Evolutionary conservation across 2,888 invertebrate species (phyloP).

Genomic region (Electrophaes corylata): DNA sequence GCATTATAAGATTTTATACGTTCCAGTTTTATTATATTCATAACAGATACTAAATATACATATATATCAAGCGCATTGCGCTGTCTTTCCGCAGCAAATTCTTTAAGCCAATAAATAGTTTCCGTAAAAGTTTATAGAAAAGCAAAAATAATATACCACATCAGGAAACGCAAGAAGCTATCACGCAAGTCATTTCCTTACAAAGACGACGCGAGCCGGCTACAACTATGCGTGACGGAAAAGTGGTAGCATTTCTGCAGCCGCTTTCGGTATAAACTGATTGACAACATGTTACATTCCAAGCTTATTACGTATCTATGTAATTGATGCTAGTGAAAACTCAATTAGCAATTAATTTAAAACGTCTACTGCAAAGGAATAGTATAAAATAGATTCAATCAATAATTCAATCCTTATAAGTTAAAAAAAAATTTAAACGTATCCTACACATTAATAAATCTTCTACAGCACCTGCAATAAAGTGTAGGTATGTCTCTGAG

Average conservation of each 20-base stretch:
- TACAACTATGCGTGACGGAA: slow-evolving; percentile 45
- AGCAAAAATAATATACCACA: slow-evolving; percentile 15
- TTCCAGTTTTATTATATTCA: background rate
- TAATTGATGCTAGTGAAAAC: background rate
- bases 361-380: slow-evolving; percentile 6
- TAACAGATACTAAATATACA: background rate
- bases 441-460: too few relatives aligned
- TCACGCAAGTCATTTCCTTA: slow-evolving; percentile 31
- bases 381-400: too few relatives aligned
- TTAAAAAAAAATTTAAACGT: too few relatives aligned
- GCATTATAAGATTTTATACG: background rate
- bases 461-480: too few relatives aligned
- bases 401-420: too few relatives aligned
- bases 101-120: slow-evolving; percentile 13
- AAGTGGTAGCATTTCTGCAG: slow-evolving; percentile 38
- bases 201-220: slow-evolving; percentile 28
- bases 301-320: background rate
- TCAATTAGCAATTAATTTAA: slow-evolving; percentile 6
- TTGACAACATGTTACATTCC: slow-evolving; percentile 22
- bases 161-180: slow-evolving; percentile 20
- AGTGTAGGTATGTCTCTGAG: too few relatives aligned
- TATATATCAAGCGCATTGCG: background rate
- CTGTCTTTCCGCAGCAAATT: slow-evolving; percentile 7
- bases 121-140: slow-evolving; percentile 25
- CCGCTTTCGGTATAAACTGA: slow-evolving; percentile 26